Evolutionary conservation across 2,113 vertebrate species (phyloP), one percentile per base, ranked within the genome.

Genomic region (Oostethus manadensis): DNA sequence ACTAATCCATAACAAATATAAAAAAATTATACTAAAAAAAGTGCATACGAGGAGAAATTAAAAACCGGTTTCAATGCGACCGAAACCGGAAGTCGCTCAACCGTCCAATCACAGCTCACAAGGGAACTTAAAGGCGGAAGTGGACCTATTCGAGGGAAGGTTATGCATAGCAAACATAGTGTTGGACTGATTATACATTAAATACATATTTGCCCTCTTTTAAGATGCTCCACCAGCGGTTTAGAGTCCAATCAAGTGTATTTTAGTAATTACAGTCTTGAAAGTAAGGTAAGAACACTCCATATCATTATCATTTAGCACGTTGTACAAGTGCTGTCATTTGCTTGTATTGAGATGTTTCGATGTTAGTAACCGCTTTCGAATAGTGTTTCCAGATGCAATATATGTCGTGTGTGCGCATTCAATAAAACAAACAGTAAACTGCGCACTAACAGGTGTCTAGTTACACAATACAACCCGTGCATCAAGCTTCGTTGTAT

Each of bases 41-140:
- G n/a, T n/a, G n/a, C n/a, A n/a, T n/a, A n/a, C 15, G 4, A 1
- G 18, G 11, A 1, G 1, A 40, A 56, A 5, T 23, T 29, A 29
- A 68, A 49, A 15, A n/a, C 6, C 1, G 15, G 13, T 53, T 48
- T 26, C 7, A 1, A 7, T 17, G 6, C 26, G 29, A 33, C 29
- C 4, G 29, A 33, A 42, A 33, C 58, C 1, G 76, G 73, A 81
- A 76, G 58, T 62, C 1, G 40, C 21, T 8, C 11, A 40, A 53
- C 21, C 5, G 42, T 47, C 76, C 70, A 76, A 76, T 78, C 56
- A 55, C n/a, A 6, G 26, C 26, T 44, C 1, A 51, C 11, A 15
- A n/a, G 47, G 21, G 60, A 14, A 1, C 10, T n/a, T n/a, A 55
- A 14, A 20, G 10, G 13, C 26, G 17, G 29, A 54, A 33, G 53